A percentile compares a stretch with the other conserved stretches of the same genome.
phyloP scores from a whole-genome alignment of 37 sponge, comb jelly and placozoan genomes.

The Cliona cf. orientalis region DNA sequence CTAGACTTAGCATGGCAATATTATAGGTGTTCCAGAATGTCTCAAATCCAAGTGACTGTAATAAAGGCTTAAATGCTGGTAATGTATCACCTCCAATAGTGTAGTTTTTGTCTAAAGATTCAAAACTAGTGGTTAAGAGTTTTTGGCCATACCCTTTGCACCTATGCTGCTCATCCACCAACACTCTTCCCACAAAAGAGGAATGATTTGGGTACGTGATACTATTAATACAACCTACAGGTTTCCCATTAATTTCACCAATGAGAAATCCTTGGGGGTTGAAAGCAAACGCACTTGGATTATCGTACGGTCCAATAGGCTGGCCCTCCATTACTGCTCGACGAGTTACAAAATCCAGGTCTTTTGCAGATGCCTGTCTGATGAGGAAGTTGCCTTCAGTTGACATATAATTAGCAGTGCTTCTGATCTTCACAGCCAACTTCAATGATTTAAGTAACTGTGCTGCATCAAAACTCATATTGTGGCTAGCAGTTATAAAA shows the following conservation, averaged over 20 bases:
- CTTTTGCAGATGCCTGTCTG: neutral
- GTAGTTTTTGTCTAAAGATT: neutral
- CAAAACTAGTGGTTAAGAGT: neutral
- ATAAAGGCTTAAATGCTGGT: neutral
- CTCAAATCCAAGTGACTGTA: neutral
- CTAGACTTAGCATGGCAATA: no score
- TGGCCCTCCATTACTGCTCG: neutral
- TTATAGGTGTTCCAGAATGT: slow-evolving; percentile 2
- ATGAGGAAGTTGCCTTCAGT: no score
- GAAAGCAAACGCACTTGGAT: neutral
- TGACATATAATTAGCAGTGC: no score
- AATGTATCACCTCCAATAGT: neutral
- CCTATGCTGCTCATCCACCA: neutral
- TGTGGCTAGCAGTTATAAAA: no score
- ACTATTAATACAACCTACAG: neutral
- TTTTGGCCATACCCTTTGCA: neutral
- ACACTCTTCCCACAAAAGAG: neutral
- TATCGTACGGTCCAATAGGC: slow-evolving; percentile 4
- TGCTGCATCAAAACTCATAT: no score
- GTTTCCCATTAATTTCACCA: neutral
- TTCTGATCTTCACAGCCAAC: no score
- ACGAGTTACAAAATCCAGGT: neutral
- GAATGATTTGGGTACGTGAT: neutral
- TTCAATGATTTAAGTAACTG: no score
- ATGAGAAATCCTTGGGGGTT: neutral